Evolutionary conservation across 1,140 invertebrate genomes (phyloP), one percentile per base, ranked within the genome.

Genomic region (Drosophila gunungcola): DNA sequence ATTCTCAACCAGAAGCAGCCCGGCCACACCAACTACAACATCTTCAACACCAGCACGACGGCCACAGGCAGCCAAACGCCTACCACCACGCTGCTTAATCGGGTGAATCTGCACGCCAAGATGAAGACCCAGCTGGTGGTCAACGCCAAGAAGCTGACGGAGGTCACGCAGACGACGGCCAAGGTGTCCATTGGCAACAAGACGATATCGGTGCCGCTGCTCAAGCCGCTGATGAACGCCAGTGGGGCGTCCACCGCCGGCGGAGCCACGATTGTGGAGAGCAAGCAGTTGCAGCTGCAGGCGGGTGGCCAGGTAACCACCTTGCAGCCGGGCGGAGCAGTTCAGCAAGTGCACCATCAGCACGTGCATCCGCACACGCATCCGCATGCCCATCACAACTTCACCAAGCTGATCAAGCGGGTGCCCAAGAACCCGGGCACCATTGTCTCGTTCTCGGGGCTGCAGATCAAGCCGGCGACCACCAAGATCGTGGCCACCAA

Each of bases 141-240:
- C 3, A 90, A 83, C 13, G 74, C 85, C 39, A 92, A 92, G 39
- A 92, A 88, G 54, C 55, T 90, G 29, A 43, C 82, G 10, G 89
- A 91, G 45, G 83, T 90, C 2, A 92, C 83, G 5, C 90, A 92
- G 61, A 90, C 90, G 6, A 91, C 91, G 52, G 91, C 92, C 29
- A 92, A 92, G 25, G 94, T 94, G 12, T 94, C 94, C 3, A 94
- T 94, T 55, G 94, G 94, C 10, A 94, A 94, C 77, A 94, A 94
- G 75, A 94, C 94, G 13, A 95, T 95, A 64, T 94, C 94, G 10
- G 94, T 95, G 34, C 94, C 94, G 6, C 91, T 95, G 41, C 78
- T 94, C n/a, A 94, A 94, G 73, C 94, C 92, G 42, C 74, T 85
- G 4, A 78, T 90, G 27, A 89, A 62, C 43, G 56, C 75, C 41